These are phyloP conservation scores for Acrocephalus scirpaceus DNA, from an alignment of 2,797 vertebrate genomes.

Conservation along the genomic window DNA sequence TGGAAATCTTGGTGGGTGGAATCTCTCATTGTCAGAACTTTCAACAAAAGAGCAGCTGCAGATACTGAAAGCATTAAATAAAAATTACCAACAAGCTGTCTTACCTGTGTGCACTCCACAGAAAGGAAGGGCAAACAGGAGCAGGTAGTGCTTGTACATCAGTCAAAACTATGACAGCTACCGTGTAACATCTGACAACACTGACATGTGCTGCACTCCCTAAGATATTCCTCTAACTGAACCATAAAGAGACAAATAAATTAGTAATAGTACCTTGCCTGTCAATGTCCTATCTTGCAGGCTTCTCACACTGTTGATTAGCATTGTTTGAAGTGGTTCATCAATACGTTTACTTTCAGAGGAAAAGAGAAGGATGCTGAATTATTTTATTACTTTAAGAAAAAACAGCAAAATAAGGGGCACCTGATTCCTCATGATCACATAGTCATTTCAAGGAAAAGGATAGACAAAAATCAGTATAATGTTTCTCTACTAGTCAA, in stretches of 20 bases:
- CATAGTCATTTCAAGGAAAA: conserved; percentile 31
- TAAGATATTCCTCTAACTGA: conserved; percentile 80
- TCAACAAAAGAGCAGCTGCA: conserved; percentile 69
- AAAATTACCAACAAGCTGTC: conserved; percentile 84
- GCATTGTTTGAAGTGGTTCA: conserved; percentile 69
- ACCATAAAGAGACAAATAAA: conserved; percentile 89
- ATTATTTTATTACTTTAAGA: conserved; percentile 1
- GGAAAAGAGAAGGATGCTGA: background rate
- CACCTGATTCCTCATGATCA: background rate
- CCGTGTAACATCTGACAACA: conserved; percentile 86
- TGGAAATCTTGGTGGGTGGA: conserved; percentile 57
- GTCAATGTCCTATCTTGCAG: conserved; percentile 80
- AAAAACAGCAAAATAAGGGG: conserved; percentile 13
- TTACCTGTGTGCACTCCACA: conserved; percentile 80
- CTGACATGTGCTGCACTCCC: conserved; percentile 81
- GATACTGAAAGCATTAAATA: conserved; percentile 76
- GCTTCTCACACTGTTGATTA: conserved; percentile 74
- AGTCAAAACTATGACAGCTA: conserved; percentile 88
- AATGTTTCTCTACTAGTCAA: conserved; percentile 53
- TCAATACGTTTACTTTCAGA: conserved; percentile 60
- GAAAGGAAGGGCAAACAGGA: conserved; percentile 87
- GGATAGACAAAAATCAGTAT: conserved; percentile 58
- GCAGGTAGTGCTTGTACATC: conserved; percentile 82
- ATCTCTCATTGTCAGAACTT: conserved; percentile 75
- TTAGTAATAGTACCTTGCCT: conserved; percentile 87